Base-by-base conservation (phyloP, 1,140 invertebrate genomes). In the Danaus melanippus region DNA sequence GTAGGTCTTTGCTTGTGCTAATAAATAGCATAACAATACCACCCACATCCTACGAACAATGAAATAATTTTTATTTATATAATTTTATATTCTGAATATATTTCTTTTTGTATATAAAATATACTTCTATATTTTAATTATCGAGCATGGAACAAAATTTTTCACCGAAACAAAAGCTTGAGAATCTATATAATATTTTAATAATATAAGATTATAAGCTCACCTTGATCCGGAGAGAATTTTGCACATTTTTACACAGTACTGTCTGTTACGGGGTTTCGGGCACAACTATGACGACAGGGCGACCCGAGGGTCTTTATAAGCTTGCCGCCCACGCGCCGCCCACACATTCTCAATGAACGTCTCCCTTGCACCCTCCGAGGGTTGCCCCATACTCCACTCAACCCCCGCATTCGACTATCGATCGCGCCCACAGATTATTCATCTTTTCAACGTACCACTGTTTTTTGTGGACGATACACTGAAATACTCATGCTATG, bases 291-390 rank as follows among this genome's bases (percentile, higher is more conserved):
- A 74, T 67, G 71, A 61, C 55, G 73, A 62, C 65, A 66, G 67
- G 76, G 70, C 62, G 81, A 70, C 63, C 66, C 54, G 65, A 62
- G 60, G 39, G 69, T 81, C 89, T 89, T 86, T 90, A 90, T 90
- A 90, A 89, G 76, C 74, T 68, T 55, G 62, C 73, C 82, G 74
- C 77, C 83, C 75, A 81, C 79, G 83, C 66, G 72, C 82, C 88
- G 88, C 89, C 88, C 85, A 90, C 89, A 88, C 89, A 86, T 88
- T 88, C 88, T 89, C 84, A 90, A 90, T 90, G 89, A 90, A 90
- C 74, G 60, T 50, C 72, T 53, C 71, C 73, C 71, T 64, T 55
- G 51, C 58, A 50, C 73, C 69, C 58, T 46, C 49, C 46, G 46
- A 52, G 11, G 58, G 51, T 44, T 45, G 44, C 42, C 60, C 55